A percentile compares a stretch with the other conserved stretches of the same genome.
phyloP scores from a whole-genome alignment of 2,888 invertebrate genomes.

The Trisateles emortualis region DNA sequence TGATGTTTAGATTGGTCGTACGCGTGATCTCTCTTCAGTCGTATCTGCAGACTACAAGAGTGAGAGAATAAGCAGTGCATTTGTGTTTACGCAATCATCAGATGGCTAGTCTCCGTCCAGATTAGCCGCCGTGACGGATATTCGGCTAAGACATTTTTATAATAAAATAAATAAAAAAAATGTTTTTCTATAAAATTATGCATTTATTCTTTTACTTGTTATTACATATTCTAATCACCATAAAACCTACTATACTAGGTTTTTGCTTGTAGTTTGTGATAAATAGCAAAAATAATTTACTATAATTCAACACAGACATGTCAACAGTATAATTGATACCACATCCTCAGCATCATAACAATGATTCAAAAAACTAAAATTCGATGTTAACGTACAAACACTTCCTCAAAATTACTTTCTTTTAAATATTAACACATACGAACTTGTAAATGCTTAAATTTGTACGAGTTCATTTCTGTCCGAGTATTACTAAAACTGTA shows the following conservation, averaged over 20 bases:
- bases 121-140: no score
- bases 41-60: no score
- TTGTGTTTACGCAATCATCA: no score
- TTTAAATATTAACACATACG: slow-evolving; percentile 38
- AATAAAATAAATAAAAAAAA: slow-evolving; percentile 48
- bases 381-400: slow-evolving; percentile 27
- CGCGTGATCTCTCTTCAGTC: no score
- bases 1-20: no score
- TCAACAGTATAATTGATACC: slow-evolving; percentile 41
- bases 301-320: slow-evolving; percentile 31
- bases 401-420: slow-evolving; percentile 20
- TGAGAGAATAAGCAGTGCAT: no score
- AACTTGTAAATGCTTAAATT: slow-evolving; percentile 52
- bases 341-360: slow-evolving; percentile 33
- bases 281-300: slow-evolving; percentile 54
- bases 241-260: slow-evolving; percentile 54
- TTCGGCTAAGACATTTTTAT: no score
- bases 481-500: slow-evolving; percentile 33
- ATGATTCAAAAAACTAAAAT: slow-evolving; percentile 26
- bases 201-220: slow-evolving; percentile 59
- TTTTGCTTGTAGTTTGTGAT: slow-evolving; percentile 56
- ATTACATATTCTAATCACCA: slow-evolving; percentile 53
- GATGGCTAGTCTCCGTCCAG: no score
- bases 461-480: slow-evolving; percentile 50
- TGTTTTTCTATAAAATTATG: slow-evolving; percentile 64